Conservation (phyloP, 2,888 invertebrate species). For the Eupithecia tripunctaria region DNA sequence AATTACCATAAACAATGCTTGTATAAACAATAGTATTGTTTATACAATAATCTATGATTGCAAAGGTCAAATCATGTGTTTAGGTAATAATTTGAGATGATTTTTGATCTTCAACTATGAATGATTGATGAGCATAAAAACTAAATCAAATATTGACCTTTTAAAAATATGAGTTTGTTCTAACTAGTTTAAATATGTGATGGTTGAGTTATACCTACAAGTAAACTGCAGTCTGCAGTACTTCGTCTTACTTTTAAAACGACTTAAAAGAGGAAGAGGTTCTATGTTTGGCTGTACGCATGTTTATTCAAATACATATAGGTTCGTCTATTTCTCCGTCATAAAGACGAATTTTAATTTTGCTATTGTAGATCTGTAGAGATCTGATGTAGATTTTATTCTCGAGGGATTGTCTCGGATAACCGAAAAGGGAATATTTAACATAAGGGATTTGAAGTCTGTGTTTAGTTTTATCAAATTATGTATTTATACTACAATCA, state of each 20-base stretch:
- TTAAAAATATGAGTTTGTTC: constrained; percentile 1
- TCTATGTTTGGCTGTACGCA: no score
- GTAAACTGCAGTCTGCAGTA: neutral
- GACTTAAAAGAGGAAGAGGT: no score
- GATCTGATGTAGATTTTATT: no score
- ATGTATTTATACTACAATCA: neutral
- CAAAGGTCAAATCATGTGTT: constrained; percentile 51
- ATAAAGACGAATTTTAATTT: no score
- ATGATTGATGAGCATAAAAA: constrained; percentile 38
- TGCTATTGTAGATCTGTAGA: no score
- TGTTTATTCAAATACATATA: no score
- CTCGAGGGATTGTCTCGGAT: no score
- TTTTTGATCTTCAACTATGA: constrained; percentile 32
- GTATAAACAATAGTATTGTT: constrained; percentile 52
- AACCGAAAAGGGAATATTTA: no score
- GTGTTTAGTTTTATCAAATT: no score
- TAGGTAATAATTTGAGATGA: constrained; percentile 39
- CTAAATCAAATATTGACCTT: constrained; percentile 36
- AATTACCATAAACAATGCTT: constrained; percentile 57
- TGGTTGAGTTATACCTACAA: neutral
- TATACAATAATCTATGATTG: constrained; percentile 48
- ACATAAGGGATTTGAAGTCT: no score
- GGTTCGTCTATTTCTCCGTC: no score
- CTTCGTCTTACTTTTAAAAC: neutral
- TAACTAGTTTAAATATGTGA: neutral